These are phyloP conservation scores for Rosalia funebris DNA, from an alignment of 2,888 invertebrate genomes.

Conservation along the genomic window DNA sequence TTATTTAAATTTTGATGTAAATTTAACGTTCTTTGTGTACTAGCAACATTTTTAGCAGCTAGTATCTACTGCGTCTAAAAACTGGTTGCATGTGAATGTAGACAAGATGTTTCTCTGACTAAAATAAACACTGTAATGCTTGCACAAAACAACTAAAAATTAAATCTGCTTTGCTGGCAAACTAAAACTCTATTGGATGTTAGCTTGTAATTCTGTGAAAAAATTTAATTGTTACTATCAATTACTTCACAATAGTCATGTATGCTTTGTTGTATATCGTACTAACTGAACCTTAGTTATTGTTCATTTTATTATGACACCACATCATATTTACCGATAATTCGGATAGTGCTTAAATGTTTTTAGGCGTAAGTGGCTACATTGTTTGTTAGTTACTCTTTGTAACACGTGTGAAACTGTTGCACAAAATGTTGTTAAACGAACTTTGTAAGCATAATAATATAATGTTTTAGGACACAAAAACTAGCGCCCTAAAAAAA, in stretches of 20 bases:
- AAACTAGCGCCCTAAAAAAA: slow-evolving; percentile 82
- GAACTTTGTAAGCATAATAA: not conserved
- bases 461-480: slow-evolving; percentile 65
- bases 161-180: not conserved
- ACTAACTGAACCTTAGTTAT: not conserved
- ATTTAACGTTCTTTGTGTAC: too few relatives aligned
- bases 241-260: not conserved
- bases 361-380: not conserved
- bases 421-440: not conserved
- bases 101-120: too few relatives aligned
- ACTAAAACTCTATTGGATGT: not conserved
- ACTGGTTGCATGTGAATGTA: too few relatives aligned
- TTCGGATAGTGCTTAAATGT: slow-evolving; percentile 18
- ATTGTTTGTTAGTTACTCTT: not conserved
- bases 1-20: too few relatives aligned
- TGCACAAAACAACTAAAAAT: not conserved
- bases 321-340: not conserved
- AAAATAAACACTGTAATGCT: slow-evolving; percentile 1
- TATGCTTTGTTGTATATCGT: not conserved
- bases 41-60: too few relatives aligned
- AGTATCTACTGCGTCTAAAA: too few relatives aligned
- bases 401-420: not conserved
- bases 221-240: not conserved
- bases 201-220: not conserved
- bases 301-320: not conserved